Evolutionary conservation across 92 coral and sea anemone genomes (phyloP), one percentile per base, ranked within the genome.

Genomic region (Parazoanthus darwini): DNA sequence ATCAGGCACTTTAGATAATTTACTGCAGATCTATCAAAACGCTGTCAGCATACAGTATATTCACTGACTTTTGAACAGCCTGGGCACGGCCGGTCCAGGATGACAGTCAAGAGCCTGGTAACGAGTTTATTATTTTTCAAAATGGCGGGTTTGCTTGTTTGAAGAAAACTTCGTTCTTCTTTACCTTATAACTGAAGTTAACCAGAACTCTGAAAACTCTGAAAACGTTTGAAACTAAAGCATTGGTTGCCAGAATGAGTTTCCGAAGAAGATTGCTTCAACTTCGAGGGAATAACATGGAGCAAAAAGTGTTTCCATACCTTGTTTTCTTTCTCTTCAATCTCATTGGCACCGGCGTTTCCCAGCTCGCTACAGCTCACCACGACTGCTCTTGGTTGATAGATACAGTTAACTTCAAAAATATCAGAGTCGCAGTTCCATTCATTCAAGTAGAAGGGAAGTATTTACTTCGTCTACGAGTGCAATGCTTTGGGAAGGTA

Each of bases 381-480:
- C 67, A 86, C 29, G 88, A 77, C 70, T 94, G 96, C 46, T 74
- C 74, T 23, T 92, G 96, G 96, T 78, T 90, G 25, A 74, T 90
- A 26, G 91, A 88, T 88, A 85, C 86, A 38, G 91, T 90, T 42
- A 79, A 79, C 18, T 82, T 74, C n/a, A 88, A 82, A 29, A 88
- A 92, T 43, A 29, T 72, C 6, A 46, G 79, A 67, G 82, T 43
- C 63, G 90, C 82, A 22, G 86, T 83, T 46, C 68, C 89, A 26
- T 75, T 86, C 14, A 82, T 94, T 39, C 65, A 86, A 63, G 85
- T 89, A 63, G 88, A 89, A 13, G 91, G 91, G 58, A 88, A 91
- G 46, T 94, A 92, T 76, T 92, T 90, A 59, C 88, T 94, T 48
- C 94, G 94, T 36, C 51, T 94, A 25, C 92, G 92, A 83, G 89